Evolutionary conservation across 2,888 invertebrate species (phyloP).

Genomic region (Lobophora halterata): DNA sequence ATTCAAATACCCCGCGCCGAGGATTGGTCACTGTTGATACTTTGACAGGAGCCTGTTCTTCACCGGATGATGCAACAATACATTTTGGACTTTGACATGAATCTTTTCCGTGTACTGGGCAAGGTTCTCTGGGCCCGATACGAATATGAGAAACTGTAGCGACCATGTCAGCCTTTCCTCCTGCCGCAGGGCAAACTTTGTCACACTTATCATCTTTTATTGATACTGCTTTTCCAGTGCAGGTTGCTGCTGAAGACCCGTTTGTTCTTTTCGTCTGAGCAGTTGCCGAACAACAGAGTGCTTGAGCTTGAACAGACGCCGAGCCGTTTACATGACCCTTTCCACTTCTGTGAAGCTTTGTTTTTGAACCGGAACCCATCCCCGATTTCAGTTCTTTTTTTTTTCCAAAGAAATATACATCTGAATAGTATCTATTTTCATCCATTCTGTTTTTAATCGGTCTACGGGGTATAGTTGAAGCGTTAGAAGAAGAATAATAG

Average conservation of each 20-base stretch:
- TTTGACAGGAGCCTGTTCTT: constrained; percentile 56
- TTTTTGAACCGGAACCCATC: constrained; percentile 47
- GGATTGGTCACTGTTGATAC: constrained; percentile 59
- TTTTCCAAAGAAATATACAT: constrained; percentile 59
- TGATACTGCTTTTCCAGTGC: constrained; percentile 47
- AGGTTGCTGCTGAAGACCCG: constrained; percentile 37
- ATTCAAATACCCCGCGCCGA: constrained; percentile 68
- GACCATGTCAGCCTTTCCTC: constrained; percentile 49
- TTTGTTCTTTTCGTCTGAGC: constrained; percentile 41
- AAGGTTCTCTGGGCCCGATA: constrained; percentile 57
- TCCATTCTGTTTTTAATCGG: constrained; percentile 23
- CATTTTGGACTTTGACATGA: constrained; percentile 66
- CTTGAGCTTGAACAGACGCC: constrained; percentile 30
- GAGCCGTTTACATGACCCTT: constrained; percentile 16
- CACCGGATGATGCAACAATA: constrained; percentile 44
- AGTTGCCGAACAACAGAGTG: constrained; percentile 25
- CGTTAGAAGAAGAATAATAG: constrained; percentile 35
- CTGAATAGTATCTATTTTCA: constrained; percentile 37
- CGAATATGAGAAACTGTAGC: constrained; percentile 64
- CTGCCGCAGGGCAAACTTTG: constrained; percentile 41
- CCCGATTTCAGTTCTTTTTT: constrained; percentile 47
- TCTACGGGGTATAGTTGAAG: constrained; percentile 30
- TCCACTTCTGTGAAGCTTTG: constrained; percentile 28
- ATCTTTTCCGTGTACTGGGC: constrained; percentile 53
- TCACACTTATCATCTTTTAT: constrained; percentile 48